Percentiles rank a stretch among this genome's conserved stretches.
Conservation (phyloP, 2,888 invertebrate species). For the Lordiphosa andalusiaca region DNA sequence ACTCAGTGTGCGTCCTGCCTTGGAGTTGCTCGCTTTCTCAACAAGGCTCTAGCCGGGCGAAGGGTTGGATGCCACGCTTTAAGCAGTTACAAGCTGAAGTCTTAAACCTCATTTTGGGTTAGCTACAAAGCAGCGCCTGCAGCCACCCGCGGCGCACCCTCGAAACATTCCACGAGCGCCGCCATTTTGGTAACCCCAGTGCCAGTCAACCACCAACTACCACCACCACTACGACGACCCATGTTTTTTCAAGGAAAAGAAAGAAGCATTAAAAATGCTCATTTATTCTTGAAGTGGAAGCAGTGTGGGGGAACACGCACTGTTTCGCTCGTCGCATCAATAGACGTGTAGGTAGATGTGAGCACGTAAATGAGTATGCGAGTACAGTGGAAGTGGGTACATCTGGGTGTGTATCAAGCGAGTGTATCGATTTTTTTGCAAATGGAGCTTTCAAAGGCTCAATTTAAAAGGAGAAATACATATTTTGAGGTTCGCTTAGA, state of each 20-base stretch:
- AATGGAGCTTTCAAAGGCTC: too few species aligned
- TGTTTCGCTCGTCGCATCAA: too few species aligned
- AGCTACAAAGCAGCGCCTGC: slow-evolving; percentile 3
- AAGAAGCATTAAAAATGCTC: slow-evolving; percentile 11
- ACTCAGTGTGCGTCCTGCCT: background rate
- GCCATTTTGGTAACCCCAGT: slow-evolving; percentile 31
- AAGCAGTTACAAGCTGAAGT: slow-evolving; percentile 9
- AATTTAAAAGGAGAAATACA: too few species aligned
- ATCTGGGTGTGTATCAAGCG: too few species aligned
- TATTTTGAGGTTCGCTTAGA: too few species aligned
- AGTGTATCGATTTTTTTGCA: too few species aligned
- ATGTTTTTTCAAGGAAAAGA: slow-evolving; percentile 9
- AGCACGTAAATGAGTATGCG: too few species aligned
- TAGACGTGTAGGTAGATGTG: too few species aligned
- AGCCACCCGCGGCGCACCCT: slow-evolving; percentile 23
- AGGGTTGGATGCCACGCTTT: slow-evolving; percentile 26
- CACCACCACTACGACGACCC: slow-evolving; percentile 14
- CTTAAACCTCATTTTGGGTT: slow-evolving; percentile 28
- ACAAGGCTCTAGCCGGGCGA: slow-evolving; percentile 11
- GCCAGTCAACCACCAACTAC: slow-evolving; percentile 12
- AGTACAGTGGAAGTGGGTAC: too few species aligned
- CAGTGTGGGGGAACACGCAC: slow-evolving; percentile 1
- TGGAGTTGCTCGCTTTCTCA: slow-evolving; percentile 9
- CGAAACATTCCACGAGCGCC: slow-evolving; percentile 9
- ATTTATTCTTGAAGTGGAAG: slow-evolving; percentile 8